Conservation (phyloP, 2,888 invertebrate genomes). For the Phymatocera aterrima region DNA sequence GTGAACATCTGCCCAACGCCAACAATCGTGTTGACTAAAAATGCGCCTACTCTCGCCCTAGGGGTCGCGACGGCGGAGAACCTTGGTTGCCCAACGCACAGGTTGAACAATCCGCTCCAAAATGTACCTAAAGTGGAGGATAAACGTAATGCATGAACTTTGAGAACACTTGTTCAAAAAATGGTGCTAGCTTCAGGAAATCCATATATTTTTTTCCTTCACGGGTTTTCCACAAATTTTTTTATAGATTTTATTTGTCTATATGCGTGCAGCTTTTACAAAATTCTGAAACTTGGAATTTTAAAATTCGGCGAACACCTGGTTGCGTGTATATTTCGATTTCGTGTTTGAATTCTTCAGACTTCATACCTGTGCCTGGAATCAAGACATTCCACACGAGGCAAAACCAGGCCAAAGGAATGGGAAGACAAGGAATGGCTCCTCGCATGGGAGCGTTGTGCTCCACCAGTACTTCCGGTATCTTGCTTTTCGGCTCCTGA, state of each 20-base stretch:
- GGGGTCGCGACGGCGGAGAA: slow-evolving; percentile 89
- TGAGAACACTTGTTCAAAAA: background rate
- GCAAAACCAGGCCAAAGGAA: slow-evolving; percentile 91
- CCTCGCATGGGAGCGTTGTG: slow-evolving; percentile 92
- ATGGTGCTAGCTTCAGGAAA: too few relatives aligned
- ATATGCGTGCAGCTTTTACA: too few relatives aligned
- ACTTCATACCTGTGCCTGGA: slow-evolving; percentile 84
- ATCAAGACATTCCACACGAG: slow-evolving; percentile 87
- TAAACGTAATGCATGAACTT: background rate
- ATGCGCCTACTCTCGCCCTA: slow-evolving; percentile 86
- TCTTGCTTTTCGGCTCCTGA: slow-evolving; percentile 85
- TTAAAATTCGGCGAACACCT: background rate
- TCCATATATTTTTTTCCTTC: too few relatives aligned
- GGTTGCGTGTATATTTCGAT: background rate
- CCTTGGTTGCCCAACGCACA: slow-evolving; percentile 92
- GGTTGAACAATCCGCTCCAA: slow-evolving; percentile 90
- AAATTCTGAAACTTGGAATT: too few relatives aligned
- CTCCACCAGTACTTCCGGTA: slow-evolving; percentile 87
- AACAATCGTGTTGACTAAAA: slow-evolving; percentile 90
- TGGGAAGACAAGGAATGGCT: slow-evolving; percentile 93
- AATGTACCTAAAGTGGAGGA: slow-evolving; percentile 84
- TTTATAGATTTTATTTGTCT: too few relatives aligned
- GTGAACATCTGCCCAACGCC: slow-evolving; percentile 94
- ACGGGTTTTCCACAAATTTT: too few relatives aligned
- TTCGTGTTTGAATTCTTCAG: background rate